Percentiles rank a stretch among this genome's conserved stretches.
Conservation (phyloP, 2,888 invertebrate species). For the Parascotia fuliginaria region DNA sequence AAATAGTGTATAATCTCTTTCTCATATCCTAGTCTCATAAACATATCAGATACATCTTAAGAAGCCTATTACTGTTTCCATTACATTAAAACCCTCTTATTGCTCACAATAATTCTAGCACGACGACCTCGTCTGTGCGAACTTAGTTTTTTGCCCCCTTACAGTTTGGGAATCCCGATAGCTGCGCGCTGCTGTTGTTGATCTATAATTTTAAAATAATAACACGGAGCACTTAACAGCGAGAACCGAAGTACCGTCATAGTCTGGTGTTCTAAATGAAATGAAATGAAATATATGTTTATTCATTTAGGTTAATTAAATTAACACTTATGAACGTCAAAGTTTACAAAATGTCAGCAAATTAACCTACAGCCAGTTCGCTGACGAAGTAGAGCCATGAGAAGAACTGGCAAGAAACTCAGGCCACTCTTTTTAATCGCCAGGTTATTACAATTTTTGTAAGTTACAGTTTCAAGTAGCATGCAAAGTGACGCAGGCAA, state of each 20-base stretch:
- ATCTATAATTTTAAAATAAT: slow-evolving; percentile 49
- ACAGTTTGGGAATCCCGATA: slow-evolving; percentile 67
- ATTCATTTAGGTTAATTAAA: too few species aligned
- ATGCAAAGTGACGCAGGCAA: too few species aligned
- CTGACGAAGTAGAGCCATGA: too few species aligned
- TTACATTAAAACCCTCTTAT: slow-evolving; percentile 14
- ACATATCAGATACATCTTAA: not conserved
- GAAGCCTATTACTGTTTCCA: slow-evolving; percentile 2
- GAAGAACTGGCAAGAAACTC: too few species aligned
- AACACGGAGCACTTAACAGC: slow-evolving; percentile 34
- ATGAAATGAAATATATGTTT: too few species aligned
- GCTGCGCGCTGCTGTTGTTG: slow-evolving; percentile 37
- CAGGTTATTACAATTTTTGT: too few species aligned
- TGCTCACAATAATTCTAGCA: slow-evolving; percentile 34
- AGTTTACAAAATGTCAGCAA: too few species aligned
- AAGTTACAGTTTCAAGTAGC: too few species aligned
- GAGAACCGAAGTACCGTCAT: slow-evolving; percentile 1
- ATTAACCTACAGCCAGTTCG: too few species aligned
- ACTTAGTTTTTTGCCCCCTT: slow-evolving; percentile 58
- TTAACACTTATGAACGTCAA: too few species aligned
- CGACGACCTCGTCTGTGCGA: slow-evolving; percentile 60
- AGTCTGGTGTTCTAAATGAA: not conserved
- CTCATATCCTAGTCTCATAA: not conserved
- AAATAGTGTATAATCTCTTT: not conserved
- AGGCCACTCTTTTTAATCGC: too few species aligned